A percentile compares a stretch with the other conserved stretches of the same genome.
Conservation (phyloP, 64 coral and sea anemone genomes). For the Anthopleura sola region DNA sequence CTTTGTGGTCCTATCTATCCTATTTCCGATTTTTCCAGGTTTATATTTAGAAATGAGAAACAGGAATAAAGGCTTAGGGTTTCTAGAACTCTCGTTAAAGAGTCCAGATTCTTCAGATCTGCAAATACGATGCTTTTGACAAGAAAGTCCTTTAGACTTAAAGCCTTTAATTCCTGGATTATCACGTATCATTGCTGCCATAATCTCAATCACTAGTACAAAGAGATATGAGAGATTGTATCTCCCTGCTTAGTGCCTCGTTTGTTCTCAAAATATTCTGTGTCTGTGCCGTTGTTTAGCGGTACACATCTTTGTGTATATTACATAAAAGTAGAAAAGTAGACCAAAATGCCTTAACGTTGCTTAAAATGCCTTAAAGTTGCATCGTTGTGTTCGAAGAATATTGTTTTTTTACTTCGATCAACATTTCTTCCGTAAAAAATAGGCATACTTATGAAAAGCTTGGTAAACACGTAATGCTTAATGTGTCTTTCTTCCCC, state of each 20-base stretch:
- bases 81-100: not conserved
- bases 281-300: constrained; percentile 15
- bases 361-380: too few relatives aligned
- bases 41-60: too few relatives aligned
- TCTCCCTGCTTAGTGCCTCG: constrained; percentile 13
- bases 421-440: too few relatives aligned
- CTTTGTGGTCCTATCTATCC: too few relatives aligned
- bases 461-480: too few relatives aligned
- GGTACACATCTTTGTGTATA: constrained; percentile 19
- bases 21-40: too few relatives aligned
- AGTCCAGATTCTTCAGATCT: not conserved
- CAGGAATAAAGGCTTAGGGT: too few relatives aligned
- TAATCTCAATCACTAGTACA: constrained; percentile 5
- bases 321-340: constrained; percentile 2
- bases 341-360: not conserved
- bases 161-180: constrained; percentile 20
- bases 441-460: too few relatives aligned
- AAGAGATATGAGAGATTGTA: constrained; percentile 9
- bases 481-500: too few relatives aligned
- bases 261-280: not conserved
- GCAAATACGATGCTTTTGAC: constrained; percentile 17
- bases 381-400: too few relatives aligned
- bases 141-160: not conserved
- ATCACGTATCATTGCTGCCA: constrained; percentile 13
- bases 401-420: too few relatives aligned